A percentile compares a stretch with the other conserved stretches of the same genome.
Conservation (phyloP, 2,888 invertebrate genomes). For the Latrodectus elegans region DNA sequence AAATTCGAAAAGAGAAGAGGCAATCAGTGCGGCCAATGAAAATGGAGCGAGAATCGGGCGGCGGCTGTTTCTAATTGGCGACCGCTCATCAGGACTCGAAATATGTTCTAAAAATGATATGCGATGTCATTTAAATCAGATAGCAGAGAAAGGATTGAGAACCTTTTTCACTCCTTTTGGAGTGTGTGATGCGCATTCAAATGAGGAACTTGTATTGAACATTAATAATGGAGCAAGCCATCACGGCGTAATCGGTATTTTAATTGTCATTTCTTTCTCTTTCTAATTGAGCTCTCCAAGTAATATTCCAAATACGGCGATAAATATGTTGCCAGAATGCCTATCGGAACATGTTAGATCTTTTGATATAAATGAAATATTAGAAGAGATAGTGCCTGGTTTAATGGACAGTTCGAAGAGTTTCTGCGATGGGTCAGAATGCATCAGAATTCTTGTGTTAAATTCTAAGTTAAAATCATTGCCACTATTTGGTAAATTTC, state of each 20-base stretch:
- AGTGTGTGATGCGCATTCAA: constrained; percentile 34
- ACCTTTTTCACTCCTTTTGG: constrained; percentile 26
- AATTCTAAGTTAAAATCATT: no score
- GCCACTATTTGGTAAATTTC: no score
- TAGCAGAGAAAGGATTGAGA: constrained; percentile 19
- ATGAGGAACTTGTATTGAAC: constrained; percentile 6
- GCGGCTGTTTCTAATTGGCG: constrained; percentile 55
- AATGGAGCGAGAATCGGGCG: constrained; percentile 29
- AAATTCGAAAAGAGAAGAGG: constrained; percentile 47
- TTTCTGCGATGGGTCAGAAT: no score
- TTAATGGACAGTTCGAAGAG: no score
- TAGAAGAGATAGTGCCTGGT: no score
- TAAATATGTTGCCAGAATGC: background rate
- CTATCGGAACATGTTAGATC: background rate
- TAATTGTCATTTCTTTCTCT: constrained; percentile 52
- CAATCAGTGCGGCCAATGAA: constrained; percentile 39
- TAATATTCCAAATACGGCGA: background rate
- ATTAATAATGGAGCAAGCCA: constrained; percentile 49
- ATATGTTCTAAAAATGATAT: constrained; percentile 45
- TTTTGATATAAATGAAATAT: no score
- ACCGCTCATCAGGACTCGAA: constrained; percentile 10
- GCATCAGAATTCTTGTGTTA: no score
- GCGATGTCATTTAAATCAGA: constrained; percentile 59
- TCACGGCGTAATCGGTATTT: constrained; percentile 61
- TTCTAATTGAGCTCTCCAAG: background rate